phyloP scores from a whole-genome alignment of 2,113 vertebrate species.

The Trogon surrucura region DNA sequence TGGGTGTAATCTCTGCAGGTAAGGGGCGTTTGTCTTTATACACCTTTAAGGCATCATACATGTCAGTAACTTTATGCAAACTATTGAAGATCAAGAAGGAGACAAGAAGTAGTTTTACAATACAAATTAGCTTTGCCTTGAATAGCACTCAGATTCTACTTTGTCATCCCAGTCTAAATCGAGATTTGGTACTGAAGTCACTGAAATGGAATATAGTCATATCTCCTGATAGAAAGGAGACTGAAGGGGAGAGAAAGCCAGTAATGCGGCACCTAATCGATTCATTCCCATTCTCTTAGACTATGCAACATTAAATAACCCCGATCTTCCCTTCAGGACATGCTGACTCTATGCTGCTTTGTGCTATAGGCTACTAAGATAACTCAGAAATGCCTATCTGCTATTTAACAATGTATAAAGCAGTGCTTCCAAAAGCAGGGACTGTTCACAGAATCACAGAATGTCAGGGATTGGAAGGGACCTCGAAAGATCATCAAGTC shows the following conservation, averaged over 20 bases:
- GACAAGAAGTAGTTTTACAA: neutral
- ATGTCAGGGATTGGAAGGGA: no score
- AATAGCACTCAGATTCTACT: neutral
- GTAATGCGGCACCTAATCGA: neutral
- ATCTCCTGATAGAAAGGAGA: neutral
- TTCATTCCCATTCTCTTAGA: neutral
- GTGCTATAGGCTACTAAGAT: neutral
- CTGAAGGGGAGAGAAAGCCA: neutral
- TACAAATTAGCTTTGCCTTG: neutral
- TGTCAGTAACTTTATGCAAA: neutral
- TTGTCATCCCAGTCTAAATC: neutral
- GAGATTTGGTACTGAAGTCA: neutral
- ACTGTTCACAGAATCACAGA: no score
- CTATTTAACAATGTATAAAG: neutral
- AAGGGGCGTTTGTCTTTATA: neutral
- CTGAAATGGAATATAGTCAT: neutral
- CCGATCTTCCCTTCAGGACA: neutral
- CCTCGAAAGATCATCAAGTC: no score
- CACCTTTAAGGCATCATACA: neutral
- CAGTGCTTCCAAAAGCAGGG: neutral
- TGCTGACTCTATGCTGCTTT: neutral
- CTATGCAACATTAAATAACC: neutral
- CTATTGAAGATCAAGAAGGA: constrained; percentile 8
- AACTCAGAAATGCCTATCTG: neutral
- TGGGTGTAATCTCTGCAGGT: neutral